Percentiles rank a stretch among this genome's conserved stretches.
phyloP scores from a whole-genome alignment of 2,888 invertebrate species.

The Oxyteleia sp. region DNA sequence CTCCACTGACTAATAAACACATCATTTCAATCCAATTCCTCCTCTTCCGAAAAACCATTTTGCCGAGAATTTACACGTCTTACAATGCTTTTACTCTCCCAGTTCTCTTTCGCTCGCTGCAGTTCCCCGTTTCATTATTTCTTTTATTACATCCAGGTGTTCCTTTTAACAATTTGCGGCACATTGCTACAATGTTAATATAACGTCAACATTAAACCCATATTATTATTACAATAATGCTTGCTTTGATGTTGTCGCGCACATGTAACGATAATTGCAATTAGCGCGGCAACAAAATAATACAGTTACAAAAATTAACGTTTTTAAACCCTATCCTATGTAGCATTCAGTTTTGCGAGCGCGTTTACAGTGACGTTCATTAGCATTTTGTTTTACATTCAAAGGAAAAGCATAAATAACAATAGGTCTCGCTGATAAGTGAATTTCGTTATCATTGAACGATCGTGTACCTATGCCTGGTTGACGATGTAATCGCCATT shows the following conservation, averaged over 20 bases:
- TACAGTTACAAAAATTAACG: conserved; percentile 26
- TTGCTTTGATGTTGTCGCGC: conserved; percentile 24
- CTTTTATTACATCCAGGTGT: conserved; percentile 35
- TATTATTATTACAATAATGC: conserved; percentile 39
- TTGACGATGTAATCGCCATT: conserved; percentile 45
- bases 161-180: conserved; percentile 31
- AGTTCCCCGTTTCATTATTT: conserved; percentile 19
- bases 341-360: background rate
- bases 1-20: too few relatives aligned
- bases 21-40: too few relatives aligned
- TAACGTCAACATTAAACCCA: conserved; percentile 29
- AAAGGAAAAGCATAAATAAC: conserved; percentile 13
- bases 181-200: conserved; percentile 34
- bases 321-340: too few relatives aligned
- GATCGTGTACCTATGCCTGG: conserved; percentile 24
- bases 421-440: conserved; percentile 30
- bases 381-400: conserved; percentile 11
- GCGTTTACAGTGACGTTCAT: background rate
- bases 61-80: conserved; percentile 18
- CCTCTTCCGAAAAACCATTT: too few relatives aligned
- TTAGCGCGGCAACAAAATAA: conserved; percentile 21
- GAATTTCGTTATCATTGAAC: conserved; percentile 31
- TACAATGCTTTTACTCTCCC: conserved; percentile 13
- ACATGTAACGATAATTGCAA: conserved; percentile 24
- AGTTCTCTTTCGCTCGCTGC: background rate